Evolutionary conservation across 37 sponge, comb jelly and placozoan species (phyloP).

Genomic region (Aphrocallistes beatrix): DNA sequence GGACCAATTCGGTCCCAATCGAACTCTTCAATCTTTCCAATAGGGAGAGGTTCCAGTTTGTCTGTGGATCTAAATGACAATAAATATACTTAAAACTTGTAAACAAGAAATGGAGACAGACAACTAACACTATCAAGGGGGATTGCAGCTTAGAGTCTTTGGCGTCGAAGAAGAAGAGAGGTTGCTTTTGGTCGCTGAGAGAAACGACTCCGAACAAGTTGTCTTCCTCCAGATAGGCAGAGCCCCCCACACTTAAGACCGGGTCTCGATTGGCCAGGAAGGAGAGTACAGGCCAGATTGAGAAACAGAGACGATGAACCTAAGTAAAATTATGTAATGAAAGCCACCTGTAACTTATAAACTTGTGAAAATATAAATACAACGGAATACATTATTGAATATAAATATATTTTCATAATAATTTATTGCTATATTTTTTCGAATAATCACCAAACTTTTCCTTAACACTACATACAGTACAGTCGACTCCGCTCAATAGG

Average conservation of each 20-base stretch:
- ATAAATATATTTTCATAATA: too few relatives aligned
- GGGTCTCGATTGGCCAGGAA: neutral
- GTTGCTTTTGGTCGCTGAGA: neutral
- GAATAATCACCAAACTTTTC: too few relatives aligned
- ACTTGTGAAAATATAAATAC: too few relatives aligned
- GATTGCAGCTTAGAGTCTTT: neutral
- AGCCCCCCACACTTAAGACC: neutral
- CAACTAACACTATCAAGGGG: neutral
- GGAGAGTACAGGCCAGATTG: neutral
- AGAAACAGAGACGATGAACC: slow-evolving; percentile 9
- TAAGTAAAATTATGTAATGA: too few relatives aligned
- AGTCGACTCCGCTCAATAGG: too few relatives aligned
- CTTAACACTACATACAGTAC: too few relatives aligned
- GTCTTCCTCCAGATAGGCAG: neutral
- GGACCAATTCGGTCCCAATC: neutral
- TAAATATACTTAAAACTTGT: too few relatives aligned
- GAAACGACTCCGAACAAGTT: neutral
- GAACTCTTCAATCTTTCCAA: neutral
- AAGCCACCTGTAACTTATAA: too few relatives aligned
- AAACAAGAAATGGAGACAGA: too few relatives aligned
- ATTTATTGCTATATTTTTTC: too few relatives aligned
- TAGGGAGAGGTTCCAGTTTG: neutral
- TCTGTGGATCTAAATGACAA: neutral
- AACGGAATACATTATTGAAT: too few relatives aligned
- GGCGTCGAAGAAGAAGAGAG: neutral